Evolutionary conservation across 2,797 vertebrate species (phyloP).

Genomic region (Allobates femoralis): DNA sequence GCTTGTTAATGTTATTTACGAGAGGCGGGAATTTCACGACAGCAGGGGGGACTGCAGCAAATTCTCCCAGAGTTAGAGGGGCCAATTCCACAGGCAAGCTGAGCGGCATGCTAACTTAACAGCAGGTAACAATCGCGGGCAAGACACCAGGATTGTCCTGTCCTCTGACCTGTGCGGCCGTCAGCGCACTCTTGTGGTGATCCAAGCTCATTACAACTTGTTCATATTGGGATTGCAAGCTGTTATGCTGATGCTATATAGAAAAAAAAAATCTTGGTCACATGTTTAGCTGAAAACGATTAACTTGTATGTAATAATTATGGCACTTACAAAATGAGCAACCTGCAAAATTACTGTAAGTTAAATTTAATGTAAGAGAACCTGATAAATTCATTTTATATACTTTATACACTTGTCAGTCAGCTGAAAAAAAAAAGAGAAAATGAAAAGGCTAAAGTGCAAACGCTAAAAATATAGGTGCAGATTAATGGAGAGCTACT

Average conservation of each 20-base stretch:
- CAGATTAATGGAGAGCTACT: too few species aligned
- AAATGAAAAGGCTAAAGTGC: too few species aligned
- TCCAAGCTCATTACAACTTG: constrained; percentile 91
- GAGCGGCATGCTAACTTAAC: constrained; percentile 1
- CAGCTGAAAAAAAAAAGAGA: background rate
- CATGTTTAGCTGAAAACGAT: constrained; percentile 55
- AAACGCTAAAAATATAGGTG: too few species aligned
- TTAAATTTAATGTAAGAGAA: background rate
- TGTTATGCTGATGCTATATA: constrained; percentile 91
- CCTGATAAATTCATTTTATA: background rate
- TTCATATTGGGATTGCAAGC: constrained; percentile 87
- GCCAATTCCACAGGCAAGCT: constrained; percentile 40
- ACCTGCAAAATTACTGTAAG: background rate
- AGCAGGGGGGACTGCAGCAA: background rate
- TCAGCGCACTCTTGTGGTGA: constrained; percentile 98
- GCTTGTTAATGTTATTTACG: constrained; percentile 21
- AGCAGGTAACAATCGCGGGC: background rate
- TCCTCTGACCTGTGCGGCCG: constrained; percentile 90
- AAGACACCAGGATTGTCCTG: constrained; percentile 63
- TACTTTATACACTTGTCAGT: background rate
- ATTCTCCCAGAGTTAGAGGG: constrained; percentile 6
- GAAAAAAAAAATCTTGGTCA: constrained; percentile 72
- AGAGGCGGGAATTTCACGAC: background rate
- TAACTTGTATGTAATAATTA: background rate
- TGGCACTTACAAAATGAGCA: background rate